These are phyloP conservation scores for Gobionotothen gibberifrons DNA, from an alignment of 2,797 vertebrate genomes.

Conservation along the genomic window DNA sequence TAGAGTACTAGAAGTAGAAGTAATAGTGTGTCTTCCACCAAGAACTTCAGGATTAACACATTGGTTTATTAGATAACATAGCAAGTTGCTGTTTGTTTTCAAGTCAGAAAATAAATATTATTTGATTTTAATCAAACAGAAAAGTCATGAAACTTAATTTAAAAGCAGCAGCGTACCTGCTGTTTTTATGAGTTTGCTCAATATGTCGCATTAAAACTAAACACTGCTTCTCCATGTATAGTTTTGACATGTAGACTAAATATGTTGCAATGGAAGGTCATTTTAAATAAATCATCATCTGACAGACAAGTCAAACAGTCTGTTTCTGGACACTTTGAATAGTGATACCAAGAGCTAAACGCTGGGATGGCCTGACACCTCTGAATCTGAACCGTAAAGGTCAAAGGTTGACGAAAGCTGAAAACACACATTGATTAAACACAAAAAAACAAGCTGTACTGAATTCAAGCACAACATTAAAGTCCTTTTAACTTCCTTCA, in stretches of 20 bases:
- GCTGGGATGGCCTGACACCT: constrained; percentile 1
- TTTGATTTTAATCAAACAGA: too few relatives aligned
- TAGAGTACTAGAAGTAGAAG: background rate
- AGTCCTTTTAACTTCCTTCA: constrained; percentile 56
- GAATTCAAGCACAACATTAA: background rate
- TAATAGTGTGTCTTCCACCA: background rate
- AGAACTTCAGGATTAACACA: background rate
- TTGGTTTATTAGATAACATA: background rate
- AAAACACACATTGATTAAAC: background rate
- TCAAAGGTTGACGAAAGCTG: background rate
- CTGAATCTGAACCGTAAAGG: background rate
- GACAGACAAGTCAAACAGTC: background rate
- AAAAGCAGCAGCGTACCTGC: too few relatives aligned
- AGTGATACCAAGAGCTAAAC: background rate
- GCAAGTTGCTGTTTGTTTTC: background rate
- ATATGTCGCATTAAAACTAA: too few relatives aligned
- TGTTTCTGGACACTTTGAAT: constrained; percentile 4
- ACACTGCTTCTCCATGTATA: too few relatives aligned
- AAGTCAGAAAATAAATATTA: background rate
- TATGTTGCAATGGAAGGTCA: background rate
- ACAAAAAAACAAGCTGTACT: background rate
- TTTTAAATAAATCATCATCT: background rate
- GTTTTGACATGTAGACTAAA: background rate
- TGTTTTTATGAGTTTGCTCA: too few relatives aligned
- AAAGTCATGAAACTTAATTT: too few relatives aligned